Evolutionary conservation across 2,888 invertebrate genomes (phyloP).

Genomic region (Hylaea fasciaria): DNA sequence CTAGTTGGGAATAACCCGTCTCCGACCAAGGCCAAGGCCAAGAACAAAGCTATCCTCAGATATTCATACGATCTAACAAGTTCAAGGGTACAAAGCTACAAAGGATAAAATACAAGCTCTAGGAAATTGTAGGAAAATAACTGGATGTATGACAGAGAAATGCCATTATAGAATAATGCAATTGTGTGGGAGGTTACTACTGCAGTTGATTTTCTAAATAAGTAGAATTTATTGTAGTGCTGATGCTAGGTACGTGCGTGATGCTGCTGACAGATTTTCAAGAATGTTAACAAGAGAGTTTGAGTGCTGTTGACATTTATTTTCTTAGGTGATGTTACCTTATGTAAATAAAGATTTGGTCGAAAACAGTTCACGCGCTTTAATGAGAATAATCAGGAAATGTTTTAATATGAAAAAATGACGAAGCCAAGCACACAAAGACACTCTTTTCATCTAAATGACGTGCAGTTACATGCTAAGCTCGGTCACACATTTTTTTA

Average conservation of each 20-base stretch:
- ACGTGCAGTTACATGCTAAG: neutral
- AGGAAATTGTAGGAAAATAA: conserved; percentile 41
- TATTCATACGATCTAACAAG: conserved; percentile 60
- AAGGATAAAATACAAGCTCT: conserved; percentile 35
- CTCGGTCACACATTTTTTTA: neutral
- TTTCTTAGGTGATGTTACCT: no score
- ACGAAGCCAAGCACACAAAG: neutral
- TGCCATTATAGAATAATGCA: conserved; percentile 16
- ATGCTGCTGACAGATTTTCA: no score
- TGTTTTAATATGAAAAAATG: no score
- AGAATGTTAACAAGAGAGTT: no score
- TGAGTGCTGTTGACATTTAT: no score
- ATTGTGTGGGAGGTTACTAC: neutral
- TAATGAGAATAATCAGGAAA: no score
- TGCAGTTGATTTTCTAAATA: conserved; percentile 3
- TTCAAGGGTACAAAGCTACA: conserved; percentile 58
- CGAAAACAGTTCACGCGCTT: no score
- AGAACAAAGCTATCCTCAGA: conserved; percentile 56
- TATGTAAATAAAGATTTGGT: no score
- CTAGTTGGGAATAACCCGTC: conserved; percentile 23
- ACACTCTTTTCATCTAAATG: neutral
- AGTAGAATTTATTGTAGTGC: neutral
- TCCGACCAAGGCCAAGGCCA: conserved; percentile 46
- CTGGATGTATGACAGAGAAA: conserved; percentile 28
- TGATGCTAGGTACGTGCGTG: no score